phyloP scores from a whole-genome alignment of 2,113 vertebrate genomes.

The Naja naja region DNA sequence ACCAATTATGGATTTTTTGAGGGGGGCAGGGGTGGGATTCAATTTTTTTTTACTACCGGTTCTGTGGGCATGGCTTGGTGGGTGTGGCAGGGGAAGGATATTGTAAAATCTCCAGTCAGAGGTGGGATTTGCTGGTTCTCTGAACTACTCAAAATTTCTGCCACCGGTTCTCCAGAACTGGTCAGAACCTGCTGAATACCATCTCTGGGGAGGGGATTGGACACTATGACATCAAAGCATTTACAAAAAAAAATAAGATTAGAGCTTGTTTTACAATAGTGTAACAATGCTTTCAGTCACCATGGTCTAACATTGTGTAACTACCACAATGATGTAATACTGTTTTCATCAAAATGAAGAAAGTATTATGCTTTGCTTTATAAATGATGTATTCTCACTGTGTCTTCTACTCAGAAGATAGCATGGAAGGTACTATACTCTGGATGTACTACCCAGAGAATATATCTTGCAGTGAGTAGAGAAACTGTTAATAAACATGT shows the following conservation, averaged over 20 bases:
- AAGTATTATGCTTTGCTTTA: too few species aligned
- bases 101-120: too few species aligned
- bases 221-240: neutral
- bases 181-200: too few species aligned
- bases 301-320: neutral
- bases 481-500: too few species aligned
- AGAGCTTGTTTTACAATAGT: neutral
- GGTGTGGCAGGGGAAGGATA: too few species aligned
- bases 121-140: too few species aligned
- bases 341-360: neutral
- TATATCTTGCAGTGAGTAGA: neutral
- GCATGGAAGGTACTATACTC: neutral
- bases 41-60: too few species aligned
- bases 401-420: neutral
- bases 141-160: too few species aligned
- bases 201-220: neutral
- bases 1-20: too few species aligned
- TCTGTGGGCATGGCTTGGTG: too few species aligned
- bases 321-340: neutral
- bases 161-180: too few species aligned
- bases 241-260: neutral
- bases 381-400: neutral
- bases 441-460: neutral
- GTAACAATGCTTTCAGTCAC: neutral
- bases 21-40: too few species aligned